These are phyloP conservation scores for Galemys pyrenaicus DNA, from an alignment of 2,113 vertebrate genomes.

Conservation along the genomic window DNA sequence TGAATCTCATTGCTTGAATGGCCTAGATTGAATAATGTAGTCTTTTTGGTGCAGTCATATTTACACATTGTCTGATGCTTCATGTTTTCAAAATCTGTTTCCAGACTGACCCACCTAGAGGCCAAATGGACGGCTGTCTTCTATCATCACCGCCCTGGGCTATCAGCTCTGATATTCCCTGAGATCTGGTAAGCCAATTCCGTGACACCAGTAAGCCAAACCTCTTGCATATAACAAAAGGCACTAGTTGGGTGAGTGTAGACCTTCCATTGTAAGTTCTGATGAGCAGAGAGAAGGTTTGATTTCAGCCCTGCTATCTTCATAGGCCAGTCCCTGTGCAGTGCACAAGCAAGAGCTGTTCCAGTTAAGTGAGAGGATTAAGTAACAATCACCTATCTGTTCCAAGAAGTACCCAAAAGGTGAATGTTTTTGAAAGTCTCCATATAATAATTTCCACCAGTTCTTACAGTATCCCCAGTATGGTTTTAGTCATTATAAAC, in stretches of 20 bases:
- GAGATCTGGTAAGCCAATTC: not conserved
- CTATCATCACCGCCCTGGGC: no score
- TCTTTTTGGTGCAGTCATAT: not conserved
- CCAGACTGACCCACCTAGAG: not conserved
- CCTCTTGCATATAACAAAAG: not conserved
- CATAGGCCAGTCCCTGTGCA: not conserved
- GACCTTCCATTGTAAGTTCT: not conserved
- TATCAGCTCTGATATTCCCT: not conserved
- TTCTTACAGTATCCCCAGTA: not conserved
- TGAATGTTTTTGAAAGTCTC: not conserved
- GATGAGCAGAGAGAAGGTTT: not conserved
- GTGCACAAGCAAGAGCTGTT: not conserved
- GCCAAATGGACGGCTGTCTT: not conserved
- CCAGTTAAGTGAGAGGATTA: not conserved
- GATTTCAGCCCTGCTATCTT: not conserved
- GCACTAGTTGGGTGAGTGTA: not conserved
- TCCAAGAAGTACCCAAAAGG: not conserved
- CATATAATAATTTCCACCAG: not conserved
- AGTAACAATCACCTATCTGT: not conserved
- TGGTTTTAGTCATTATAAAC: not conserved
- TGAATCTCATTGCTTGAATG: not conserved
- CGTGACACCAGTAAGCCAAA: not conserved
- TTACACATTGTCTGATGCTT: not conserved
- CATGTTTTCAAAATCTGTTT: not conserved
- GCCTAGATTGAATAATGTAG: not conserved